Conservation (phyloP, 1,140 invertebrate genomes). For the Bactericera cockerelli region DNA sequence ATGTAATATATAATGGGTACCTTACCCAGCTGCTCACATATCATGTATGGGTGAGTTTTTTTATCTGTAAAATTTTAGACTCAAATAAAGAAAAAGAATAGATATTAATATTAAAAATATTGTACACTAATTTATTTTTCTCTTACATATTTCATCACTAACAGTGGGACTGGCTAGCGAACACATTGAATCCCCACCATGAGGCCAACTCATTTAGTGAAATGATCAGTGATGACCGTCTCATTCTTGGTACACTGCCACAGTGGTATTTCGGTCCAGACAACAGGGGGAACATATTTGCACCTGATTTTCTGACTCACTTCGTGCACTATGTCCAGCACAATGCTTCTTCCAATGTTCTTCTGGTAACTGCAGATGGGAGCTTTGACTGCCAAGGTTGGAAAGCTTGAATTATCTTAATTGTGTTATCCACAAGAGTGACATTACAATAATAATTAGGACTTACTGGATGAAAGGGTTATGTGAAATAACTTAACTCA, state of each 20-base stretch:
- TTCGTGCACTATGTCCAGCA: neutral
- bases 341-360: conserved; percentile 26
- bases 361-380: conserved; percentile 80
- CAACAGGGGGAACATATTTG: conserved; percentile 66
- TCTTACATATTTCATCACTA: too few relatives aligned
- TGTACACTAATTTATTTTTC: too few relatives aligned
- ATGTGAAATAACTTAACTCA: too few relatives aligned
- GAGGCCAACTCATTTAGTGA: conserved; percentile 56
- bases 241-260: conserved; percentile 56
- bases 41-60: too few relatives aligned
- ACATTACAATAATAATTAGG: too few relatives aligned
- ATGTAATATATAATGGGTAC: too few relatives aligned
- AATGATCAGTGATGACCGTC: conserved; percentile 73
- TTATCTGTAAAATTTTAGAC: too few relatives aligned
- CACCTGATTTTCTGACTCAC: conserved; percentile 3
- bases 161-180: conserved; percentile 71
- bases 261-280: conserved; percentile 79
- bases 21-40: too few relatives aligned
- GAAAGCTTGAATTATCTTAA: neutral
- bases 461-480: too few relatives aligned
- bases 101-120: too few relatives aligned
- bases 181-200: conserved; percentile 79
- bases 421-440: too few relatives aligned
- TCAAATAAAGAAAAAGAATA: too few relatives aligned
- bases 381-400: conserved; percentile 67